A percentile compares a stretch with the other conserved stretches of the same genome.
phyloP scores from a whole-genome alignment of 2,797 vertebrate genomes.

The Phalloptychus januarius region DNA sequence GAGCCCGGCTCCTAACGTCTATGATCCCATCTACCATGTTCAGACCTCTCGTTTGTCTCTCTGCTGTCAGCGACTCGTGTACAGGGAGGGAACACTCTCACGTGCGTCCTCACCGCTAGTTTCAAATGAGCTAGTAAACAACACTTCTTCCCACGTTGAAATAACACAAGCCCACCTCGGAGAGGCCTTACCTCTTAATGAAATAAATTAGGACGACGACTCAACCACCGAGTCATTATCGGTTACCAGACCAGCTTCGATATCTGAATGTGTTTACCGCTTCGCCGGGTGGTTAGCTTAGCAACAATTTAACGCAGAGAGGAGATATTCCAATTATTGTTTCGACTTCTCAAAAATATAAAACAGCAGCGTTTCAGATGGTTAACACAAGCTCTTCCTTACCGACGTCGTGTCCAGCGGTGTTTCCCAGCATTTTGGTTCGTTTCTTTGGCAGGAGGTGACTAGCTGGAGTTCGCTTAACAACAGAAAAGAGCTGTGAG shows the following conservation, averaged over 20 bases:
- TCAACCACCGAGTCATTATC: not conserved
- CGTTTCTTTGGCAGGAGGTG: not conserved
- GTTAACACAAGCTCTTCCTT: not conserved
- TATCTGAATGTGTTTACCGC: not conserved
- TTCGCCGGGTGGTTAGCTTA: slow-evolving; percentile 10
- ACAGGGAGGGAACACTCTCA: not conserved
- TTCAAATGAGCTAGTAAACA: not conserved
- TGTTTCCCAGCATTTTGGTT: not conserved
- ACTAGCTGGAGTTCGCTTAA: not conserved
- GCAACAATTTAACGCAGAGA: not conserved
- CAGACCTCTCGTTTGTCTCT: not conserved
- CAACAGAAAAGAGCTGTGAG: not conserved
- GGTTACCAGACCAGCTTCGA: not conserved
- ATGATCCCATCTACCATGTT: not conserved
- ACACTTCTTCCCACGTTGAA: not conserved
- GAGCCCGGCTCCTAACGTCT: not conserved
- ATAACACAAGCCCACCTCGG: not conserved
- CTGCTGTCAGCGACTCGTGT: not conserved
- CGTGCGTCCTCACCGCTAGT: slow-evolving; percentile 3
- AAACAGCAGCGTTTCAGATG: not conserved
- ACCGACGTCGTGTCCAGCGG: not conserved
- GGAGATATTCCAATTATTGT: not conserved
- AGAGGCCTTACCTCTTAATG: not conserved
- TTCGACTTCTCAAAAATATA: too few relatives aligned
- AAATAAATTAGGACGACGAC: too few relatives aligned